Base-by-base conservation (phyloP, 2,888 invertebrate species). In the Mellilla xanthometata region DNA sequence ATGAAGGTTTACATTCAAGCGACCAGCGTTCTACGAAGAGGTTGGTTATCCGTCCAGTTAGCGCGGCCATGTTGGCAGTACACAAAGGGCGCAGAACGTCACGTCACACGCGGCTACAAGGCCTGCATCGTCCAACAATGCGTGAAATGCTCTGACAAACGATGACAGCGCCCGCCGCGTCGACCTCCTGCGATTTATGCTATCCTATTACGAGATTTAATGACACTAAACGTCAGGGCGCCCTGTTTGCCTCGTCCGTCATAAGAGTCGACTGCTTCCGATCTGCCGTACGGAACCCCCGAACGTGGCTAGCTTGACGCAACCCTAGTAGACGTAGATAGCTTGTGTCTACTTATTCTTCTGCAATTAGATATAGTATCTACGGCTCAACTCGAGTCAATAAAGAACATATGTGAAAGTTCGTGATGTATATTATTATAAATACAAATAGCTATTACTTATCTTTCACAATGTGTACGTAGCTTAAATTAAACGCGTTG, bases 91-190 rank as follows among this genome's bases (percentile, higher is more conserved):
- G 24, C 8, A 5, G 7, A 40, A 54, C 49, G 49, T 36, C 39
- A 36, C 36, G 34, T 34, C 39, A 32, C 19, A 12, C 27, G 24
- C 66, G 73, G 66, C 69, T 70, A 70, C 67, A 62, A 70, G 65
- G 60, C 70, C 69, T 81, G 87, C 88, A 86, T 89, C 84, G 85
- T 83, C 87, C 88, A 85, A 87, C 89, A 86, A 88, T 81, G 89
- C 89, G 88, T 88, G 88, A 89, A 90, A 89, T 82, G 85, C 82
- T 76, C 89, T 90, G 90, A 90, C 90, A 90, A 89, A 90, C 90
- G 90, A 90, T 87, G 90, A 88, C 90, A 88, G 82, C 79, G 79
- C 76, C 77, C 77, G 49, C 49, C 71, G 77, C 72, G 75, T 74
- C 83, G 81, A 81, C 85, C 86, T 84, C 81, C 81, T 71, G 80